These are phyloP conservation scores for Euwallacea fornicatus DNA, from an alignment of 1,140 invertebrate genomes.

Conservation along the genomic window DNA sequence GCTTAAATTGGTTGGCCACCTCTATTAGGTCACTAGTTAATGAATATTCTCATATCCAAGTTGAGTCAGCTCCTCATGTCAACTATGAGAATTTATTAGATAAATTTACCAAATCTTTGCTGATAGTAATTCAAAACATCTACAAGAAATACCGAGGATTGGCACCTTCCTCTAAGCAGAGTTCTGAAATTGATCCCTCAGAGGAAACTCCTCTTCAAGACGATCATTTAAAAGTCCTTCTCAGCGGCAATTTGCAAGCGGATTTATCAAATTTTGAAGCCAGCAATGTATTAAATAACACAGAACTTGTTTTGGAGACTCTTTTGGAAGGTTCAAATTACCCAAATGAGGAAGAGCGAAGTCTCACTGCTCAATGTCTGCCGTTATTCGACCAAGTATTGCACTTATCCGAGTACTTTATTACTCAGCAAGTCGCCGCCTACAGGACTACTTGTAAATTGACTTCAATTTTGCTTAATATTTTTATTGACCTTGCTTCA, in stretches of 20 bases:
- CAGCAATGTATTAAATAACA: constrained; percentile 48
- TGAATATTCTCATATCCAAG: neutral
- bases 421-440: constrained; percentile 73
- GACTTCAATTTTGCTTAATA: constrained; percentile 76
- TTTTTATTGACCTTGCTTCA: constrained; percentile 81
- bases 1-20: constrained; percentile 40
- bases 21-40: constrained; percentile 14
- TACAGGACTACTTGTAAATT: constrained; percentile 82
- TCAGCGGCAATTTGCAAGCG: constrained; percentile 61
- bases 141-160: constrained; percentile 63
- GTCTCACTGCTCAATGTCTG: constrained; percentile 50
- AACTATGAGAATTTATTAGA: constrained; percentile 56
- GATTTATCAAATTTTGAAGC: constrained; percentile 63
- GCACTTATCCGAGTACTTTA: constrained; percentile 73
- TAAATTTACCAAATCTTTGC: constrained; percentile 61
- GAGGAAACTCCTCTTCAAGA: constrained; percentile 58
- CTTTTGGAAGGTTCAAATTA: constrained; percentile 22
- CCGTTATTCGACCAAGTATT: constrained; percentile 81
- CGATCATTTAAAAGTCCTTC: constrained; percentile 64
- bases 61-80: neutral
- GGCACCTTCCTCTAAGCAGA: constrained; percentile 26
- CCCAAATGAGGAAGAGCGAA: constrained; percentile 25
- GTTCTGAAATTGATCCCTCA: constrained; percentile 34
- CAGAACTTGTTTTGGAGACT: constrained; percentile 32
- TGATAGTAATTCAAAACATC: constrained; percentile 68